Percentiles rank a stretch among this genome's conserved stretches.
phyloP scores from a whole-genome alignment of 2,797 vertebrate genomes.

The Yasuhikotakia modesta region DNA sequence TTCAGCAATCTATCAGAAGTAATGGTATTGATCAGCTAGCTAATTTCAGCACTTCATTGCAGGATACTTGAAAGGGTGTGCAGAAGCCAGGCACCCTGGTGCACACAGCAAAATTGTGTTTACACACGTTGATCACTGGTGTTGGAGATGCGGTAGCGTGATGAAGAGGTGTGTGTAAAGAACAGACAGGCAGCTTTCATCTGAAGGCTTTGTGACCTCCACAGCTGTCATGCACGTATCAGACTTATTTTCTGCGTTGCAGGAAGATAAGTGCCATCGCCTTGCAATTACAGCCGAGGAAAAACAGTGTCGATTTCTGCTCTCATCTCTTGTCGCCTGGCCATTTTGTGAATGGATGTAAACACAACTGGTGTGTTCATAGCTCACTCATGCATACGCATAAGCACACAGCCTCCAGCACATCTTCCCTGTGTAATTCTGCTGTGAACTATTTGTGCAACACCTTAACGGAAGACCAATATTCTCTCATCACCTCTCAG shows the following conservation, averaged over 20 bases:
- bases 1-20: constrained; percentile 36
- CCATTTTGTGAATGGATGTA: constrained; percentile 51
- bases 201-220: constrained; percentile 31
- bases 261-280: constrained; percentile 24
- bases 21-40: constrained; percentile 42
- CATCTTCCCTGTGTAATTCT: constrained; percentile 4
- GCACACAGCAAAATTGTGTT: not conserved
- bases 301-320: constrained; percentile 16
- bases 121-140: constrained; percentile 4
- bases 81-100: not conserved
- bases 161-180: constrained; percentile 37
- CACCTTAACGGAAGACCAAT: not conserved
- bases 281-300: constrained; percentile 38
- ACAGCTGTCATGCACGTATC: constrained; percentile 16
- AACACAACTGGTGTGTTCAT: constrained; percentile 60
- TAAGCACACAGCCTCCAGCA: not conserved
- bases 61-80: constrained; percentile 11
- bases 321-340: not conserved
- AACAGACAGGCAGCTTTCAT: constrained; percentile 40
- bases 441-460: constrained; percentile 31
- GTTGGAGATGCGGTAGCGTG: constrained; percentile 16
- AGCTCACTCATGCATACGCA: constrained; percentile 21
- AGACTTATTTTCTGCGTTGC: constrained; percentile 26
- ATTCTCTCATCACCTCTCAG: constrained; percentile 22
- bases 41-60: constrained; percentile 34